These are phyloP conservation scores for Akabosia matsudoensis DNA, from an alignment of 1,140 invertebrate species.

Conservation along the genomic window DNA sequence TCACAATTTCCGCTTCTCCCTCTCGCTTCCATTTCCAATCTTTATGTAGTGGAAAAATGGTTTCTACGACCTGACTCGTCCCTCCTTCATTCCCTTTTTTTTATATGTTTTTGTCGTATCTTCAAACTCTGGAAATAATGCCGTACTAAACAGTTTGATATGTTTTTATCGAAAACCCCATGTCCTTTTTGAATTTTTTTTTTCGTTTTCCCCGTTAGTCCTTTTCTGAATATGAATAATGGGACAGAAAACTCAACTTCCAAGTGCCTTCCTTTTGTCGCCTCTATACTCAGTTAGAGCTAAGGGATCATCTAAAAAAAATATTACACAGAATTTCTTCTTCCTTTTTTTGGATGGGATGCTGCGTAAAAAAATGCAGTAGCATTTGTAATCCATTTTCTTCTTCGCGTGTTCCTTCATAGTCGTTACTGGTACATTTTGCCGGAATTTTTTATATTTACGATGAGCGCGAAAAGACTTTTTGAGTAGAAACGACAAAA, in stretches of 20 bases:
- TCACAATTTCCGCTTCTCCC: slow-evolving; percentile 14
- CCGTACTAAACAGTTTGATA: too few relatives aligned
- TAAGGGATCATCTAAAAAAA: neutral
- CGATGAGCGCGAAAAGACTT: neutral
- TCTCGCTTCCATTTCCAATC: neutral
- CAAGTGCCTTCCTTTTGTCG: neutral
- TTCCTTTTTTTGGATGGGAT: too few relatives aligned
- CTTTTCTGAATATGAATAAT: neutral
- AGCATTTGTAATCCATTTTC: too few relatives aligned
- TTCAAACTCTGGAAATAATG: too few relatives aligned
- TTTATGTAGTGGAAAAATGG: slow-evolving; percentile 14
- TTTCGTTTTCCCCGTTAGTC: neutral
- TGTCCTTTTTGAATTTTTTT: neutral
- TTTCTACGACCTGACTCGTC: neutral
- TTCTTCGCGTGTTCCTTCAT: too few relatives aligned
- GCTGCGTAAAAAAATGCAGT: neutral
- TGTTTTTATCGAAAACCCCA: too few relatives aligned
- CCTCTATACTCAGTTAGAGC: neutral
- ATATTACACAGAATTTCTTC: too few relatives aligned
- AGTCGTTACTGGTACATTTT: too few relatives aligned
- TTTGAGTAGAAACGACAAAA: too few relatives aligned
- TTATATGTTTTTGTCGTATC: too few relatives aligned
- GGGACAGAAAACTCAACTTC: neutral
- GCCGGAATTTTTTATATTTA: too few relatives aligned
- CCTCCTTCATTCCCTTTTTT: neutral